These are phyloP conservation scores for Mungos mungo DNA, from an alignment of 2,113 vertebrate species.

Conservation along the genomic window DNA sequence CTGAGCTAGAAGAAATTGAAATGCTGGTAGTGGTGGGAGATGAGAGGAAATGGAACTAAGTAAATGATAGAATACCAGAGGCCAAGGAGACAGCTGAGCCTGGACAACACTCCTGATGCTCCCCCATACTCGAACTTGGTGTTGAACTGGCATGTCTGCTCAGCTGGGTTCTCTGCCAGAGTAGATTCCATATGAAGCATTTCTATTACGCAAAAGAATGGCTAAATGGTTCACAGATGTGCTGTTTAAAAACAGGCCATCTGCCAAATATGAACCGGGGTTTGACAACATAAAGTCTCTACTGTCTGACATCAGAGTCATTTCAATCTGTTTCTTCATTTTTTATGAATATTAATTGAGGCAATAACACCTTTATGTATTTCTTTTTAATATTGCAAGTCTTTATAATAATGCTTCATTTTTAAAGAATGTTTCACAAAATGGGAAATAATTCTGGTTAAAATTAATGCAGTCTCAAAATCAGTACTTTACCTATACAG, in stretches of 20 bases:
- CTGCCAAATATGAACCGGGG: background rate
- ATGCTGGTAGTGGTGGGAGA: background rate
- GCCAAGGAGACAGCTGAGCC: background rate
- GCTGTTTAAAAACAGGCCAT: background rate
- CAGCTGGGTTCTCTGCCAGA: background rate
- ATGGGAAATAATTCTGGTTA: background rate
- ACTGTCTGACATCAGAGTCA: slow-evolving; percentile 31
- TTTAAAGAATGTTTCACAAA: slow-evolving; percentile 46
- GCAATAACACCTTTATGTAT: background rate
- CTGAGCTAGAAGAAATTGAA: background rate
- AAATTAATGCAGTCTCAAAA: slow-evolving; percentile 37
- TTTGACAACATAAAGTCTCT: slow-evolving; percentile 19
- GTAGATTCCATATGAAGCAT: background rate
- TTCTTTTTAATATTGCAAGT: slow-evolving; percentile 15
- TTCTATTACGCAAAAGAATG: background rate
- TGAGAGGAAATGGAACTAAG: background rate
- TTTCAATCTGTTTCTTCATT: slow-evolving; percentile 9
- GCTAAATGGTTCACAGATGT: background rate
- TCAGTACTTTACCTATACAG: slow-evolving; percentile 19
- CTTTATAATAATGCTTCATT: background rate
- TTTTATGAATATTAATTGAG: slow-evolving; percentile 34
- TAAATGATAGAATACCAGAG: background rate
- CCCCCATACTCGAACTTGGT: fast-evolving
- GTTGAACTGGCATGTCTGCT: background rate
- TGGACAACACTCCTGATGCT: background rate